Evolutionary conservation across 2,888 invertebrate genomes (phyloP), one percentile per base, ranked within the genome.

Genomic region (Cephalotes varians): DNA sequence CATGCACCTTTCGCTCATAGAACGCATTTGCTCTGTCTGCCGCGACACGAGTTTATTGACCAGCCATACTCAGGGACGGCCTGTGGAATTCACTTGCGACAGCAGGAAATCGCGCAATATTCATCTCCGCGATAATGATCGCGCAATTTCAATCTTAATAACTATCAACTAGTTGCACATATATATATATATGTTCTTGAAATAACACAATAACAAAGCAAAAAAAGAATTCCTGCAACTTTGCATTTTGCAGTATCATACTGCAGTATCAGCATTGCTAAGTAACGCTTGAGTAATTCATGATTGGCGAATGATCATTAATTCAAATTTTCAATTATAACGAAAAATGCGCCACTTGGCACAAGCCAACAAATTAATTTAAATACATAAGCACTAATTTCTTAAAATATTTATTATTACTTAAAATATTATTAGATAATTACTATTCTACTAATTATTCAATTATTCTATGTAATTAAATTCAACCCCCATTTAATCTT

Each of bases 21-120:
- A 51, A 74, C 72, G 69, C 71, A 37, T 82, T 85, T 76, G 67
- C 69, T 47, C 74, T 76, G 77, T 74, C 67, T 79, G 62, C 72
- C 25, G 71, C 58, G 34, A 65, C 40, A 44, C 21, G 79, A 82
- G 84, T 84, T 87, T 85, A 74, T 31, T 84, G 87, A 85, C 84
- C 84, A 83, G 64, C 51, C 31, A 49, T 58, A 49, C 40, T 40
- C 67, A 77, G 60, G 6, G n/a, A 67, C 40, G 49, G 37, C 44
- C 7, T 47, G 58, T 77, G 56, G 31, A 69, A 69, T 69, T 12
- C 28, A 12, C 51, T 67, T 67, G 51, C 51, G 47, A 34, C 51
- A 49, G 47, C 67, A 49, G 69, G 37, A 76, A 69, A 64, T 40
- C 47, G 4, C 67, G 40, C 65, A 67, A 65, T 18, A 67, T 51